Base-by-base conservation (phyloP, 2,888 invertebrate species). In the Nemurella pictetii region DNA sequence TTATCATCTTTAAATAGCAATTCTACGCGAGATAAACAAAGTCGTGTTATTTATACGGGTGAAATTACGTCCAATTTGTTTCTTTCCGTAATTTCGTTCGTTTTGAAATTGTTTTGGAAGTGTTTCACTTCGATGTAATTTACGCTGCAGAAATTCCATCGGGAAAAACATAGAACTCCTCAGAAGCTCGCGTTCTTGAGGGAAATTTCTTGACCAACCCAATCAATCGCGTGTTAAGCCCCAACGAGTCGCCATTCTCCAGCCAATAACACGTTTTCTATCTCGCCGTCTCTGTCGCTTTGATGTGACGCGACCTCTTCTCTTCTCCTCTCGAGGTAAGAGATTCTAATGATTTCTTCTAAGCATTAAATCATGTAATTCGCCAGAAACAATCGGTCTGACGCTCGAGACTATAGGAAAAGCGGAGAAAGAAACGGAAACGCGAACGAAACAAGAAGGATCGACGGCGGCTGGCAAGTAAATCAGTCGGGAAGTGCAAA, bases 381-480 rank as follows among this genome's bases (percentile, higher is more conserved):
- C 78, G 15, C n/a, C 9, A 4, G 78, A 30, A 81, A 36, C 55
- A 81, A 36, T 27, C 36, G 12, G 25, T 35, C n/a, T n/a, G 25
- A 36, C 81, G 36, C 81, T 81, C 81, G 36, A 81, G 26, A n/a
- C n/a, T 35, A 82, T 15, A 29, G 29, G 29, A 29, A 78, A 5
- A 77, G 26, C 27, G 26, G 26, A 26, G 4, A 55, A 55, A 55
- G n/a, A 29, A 78, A 20, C 28, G 15, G n/a, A 78, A 78, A 9
- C 25, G 9, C 27, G 29, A 27, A 78, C 28, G 78, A 55, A 55
- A 55, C 29, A 82, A 82, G 82, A 82, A 82, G 27, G 82, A 82
- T 72, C 27, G 72, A 30, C 28, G 28, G 5, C 82, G 30, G 72
- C 26, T 32, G 5, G 26, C 3, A n/a, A 25, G n/a, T 28, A 28